These are phyloP conservation scores for Acrocyrtus sp. DNA, from an alignment of 2,888 invertebrate genomes.

Conservation along the genomic window DNA sequence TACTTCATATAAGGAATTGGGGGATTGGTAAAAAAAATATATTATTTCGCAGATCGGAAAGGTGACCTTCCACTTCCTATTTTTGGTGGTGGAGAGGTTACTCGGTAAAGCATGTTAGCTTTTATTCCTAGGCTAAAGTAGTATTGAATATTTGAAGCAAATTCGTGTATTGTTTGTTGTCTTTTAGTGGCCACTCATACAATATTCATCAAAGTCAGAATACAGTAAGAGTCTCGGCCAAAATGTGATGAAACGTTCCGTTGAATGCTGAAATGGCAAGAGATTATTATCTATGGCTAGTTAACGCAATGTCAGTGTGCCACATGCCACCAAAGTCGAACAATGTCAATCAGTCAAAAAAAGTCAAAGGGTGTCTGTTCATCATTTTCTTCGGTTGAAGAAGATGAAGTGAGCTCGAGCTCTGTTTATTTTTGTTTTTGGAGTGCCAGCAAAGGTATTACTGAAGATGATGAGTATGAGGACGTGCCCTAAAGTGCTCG, in stretches of 20 bases:
- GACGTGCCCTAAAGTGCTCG: no score
- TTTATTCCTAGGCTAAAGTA: background rate
- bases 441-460: no score
- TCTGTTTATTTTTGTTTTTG: no score
- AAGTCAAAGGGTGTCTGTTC: no score
- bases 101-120: constrained; percentile 26
- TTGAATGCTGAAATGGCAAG: background rate
- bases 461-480: no score
- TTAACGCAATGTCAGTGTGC: background rate
- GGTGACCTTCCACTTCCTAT: constrained; percentile 30
- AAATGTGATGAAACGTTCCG: background rate
- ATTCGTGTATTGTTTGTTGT: background rate
- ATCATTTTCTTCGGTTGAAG: no score
- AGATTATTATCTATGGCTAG: background rate
- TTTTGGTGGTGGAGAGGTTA: constrained; percentile 32
- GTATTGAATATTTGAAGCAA: background rate
- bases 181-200: no score
- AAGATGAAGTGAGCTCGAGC: no score
- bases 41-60: background rate
- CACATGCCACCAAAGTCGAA: background rate
- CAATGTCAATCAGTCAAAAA: constrained; percentile 15
- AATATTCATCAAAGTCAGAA: background rate
- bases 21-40: background rate
- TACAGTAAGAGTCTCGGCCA: background rate
- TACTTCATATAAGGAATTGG: background rate